Base-by-base conservation (phyloP, 2,888 invertebrate species). In the Ptychoptera contaminata region DNA sequence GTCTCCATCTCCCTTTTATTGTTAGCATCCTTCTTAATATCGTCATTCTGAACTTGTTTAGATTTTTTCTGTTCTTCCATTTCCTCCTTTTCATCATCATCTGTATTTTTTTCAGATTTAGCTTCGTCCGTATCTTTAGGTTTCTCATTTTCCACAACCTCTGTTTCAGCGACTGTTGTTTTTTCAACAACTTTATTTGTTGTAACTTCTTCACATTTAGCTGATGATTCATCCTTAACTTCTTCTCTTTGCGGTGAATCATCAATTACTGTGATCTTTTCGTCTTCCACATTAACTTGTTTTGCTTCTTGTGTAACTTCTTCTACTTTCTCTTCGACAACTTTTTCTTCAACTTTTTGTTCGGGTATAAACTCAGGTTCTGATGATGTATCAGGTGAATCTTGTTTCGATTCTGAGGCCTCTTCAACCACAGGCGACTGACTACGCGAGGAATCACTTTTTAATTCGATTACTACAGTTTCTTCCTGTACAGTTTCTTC, bases 51-150 rank as follows among this genome's bases (percentile, higher is more conserved):
- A 32, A 31, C 43, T 43, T 43, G 31, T 10, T 43, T 30, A 44
- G 23, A 34, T 34, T 41, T 31, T 30, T 30, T 16, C 35, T 2
- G 14, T 37, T 36, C 29, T 14, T 23, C 16, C 52, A 56, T 49
- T 54, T 54, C 48, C 50, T 55, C 35, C 49, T 54, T 23, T 51
- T 54, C 43, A 51, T 54, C 41, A 16, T 46, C 43, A 46, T 48
- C 30, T 32, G 23, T 42, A 32, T 35, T 14, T 4, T 37, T 37
- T 32, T 32, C 32, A 32, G 32, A 11, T 32, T 32, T n/a, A 32
- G 32, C 9, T 32, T 32, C 32, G n/a, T 32, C 32, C 7, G 7
- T 7, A 5, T 23, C 23, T 3, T 23, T 23, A 23, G 23, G 7
- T 23, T 23, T 23, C 7, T 23, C 23, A 23, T 23, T 23, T 23